Base-by-base conservation (phyloP, 1,140 invertebrate genomes). In the Drosophila quadrilineata region DNA sequence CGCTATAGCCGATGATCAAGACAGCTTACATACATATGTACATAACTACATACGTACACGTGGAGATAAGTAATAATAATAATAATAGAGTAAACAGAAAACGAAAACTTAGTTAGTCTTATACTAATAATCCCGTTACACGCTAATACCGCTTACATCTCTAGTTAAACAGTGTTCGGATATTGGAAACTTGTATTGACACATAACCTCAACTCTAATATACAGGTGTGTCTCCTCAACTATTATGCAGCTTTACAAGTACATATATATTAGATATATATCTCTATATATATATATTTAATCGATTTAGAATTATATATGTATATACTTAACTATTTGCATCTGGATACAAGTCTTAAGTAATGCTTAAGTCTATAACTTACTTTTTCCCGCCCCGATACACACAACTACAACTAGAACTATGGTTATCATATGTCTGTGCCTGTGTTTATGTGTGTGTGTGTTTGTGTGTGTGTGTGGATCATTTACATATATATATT, bases 251-350 rank as follows among this genome's bases (percentile, higher is more conserved):
- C 45, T 29, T 33, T n/a, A n/a, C n/a, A n/a, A n/a, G n/a, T n/a
- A n/a, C n/a, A n/a, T 77, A 77, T 52, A 74, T 59, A 56, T 60
- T 54, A 73, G 58, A 54, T 58, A 58, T 64, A 59, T 63, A 72
- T 74, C 77, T 74, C 69, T 71, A 72, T 72, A 71, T 71, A 71
- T 84, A 76, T 73, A 74, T 80, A 79, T 84, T 82, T 60, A 82
- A 82, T 77, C 75, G 76, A 82, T 68, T 19, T 60, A 82, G 77
- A n/a, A n/a, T n/a, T n/a, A n/a, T n/a, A n/a, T n/a, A n/a, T 77
- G 77, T 77, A 84, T 84, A 84, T 73, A 76, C 84, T 84, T 76
- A 73, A 82, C n/a, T n/a, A n/a, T n/a, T n/a, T n/a, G n/a, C n/a
- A n/a, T n/a, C n/a, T n/a, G n/a, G n/a, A n/a, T n/a, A n/a, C n/a